A percentile compares a stretch with the other conserved stretches of the same genome.
Conservation (phyloP, 2,888 invertebrate genomes). For the Ophion slaviceki region DNA sequence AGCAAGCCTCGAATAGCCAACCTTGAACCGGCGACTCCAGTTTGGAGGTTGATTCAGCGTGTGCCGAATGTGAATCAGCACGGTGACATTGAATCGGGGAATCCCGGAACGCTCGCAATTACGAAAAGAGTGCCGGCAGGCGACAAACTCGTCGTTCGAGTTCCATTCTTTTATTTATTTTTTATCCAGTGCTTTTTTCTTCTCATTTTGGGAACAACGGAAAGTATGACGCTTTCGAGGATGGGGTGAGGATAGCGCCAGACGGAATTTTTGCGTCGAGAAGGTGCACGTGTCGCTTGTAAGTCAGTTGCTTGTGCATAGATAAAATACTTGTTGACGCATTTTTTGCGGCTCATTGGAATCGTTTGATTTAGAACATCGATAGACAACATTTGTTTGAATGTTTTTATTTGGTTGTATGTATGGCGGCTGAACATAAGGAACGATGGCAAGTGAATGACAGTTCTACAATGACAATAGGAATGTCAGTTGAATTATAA, state of each 20-base stretch:
- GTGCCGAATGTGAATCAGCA: slow-evolving; percentile 47
- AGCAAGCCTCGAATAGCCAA: slow-evolving; percentile 23
- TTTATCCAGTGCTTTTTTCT: background rate
- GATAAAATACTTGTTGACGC: background rate
- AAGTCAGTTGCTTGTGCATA: background rate
- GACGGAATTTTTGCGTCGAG: slow-evolving; percentile 9
- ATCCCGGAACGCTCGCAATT: slow-evolving; percentile 50
- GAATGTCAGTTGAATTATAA: too few species aligned
- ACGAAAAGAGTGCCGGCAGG: slow-evolving; percentile 39
- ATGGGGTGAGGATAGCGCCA: background rate
- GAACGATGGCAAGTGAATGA: too few species aligned
- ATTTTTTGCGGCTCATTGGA: background rate
- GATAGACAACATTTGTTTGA: background rate
- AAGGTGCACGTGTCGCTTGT: background rate
- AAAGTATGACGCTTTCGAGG: background rate
- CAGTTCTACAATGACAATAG: too few species aligned
- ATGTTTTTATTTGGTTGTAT: too few species aligned
- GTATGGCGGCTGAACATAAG: too few species aligned
- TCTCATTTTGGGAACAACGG: slow-evolving; percentile 2
- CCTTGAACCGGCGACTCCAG: slow-evolving; percentile 46
- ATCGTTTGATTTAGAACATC: background rate
- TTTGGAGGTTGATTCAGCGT: slow-evolving; percentile 43
- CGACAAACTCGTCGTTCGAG: slow-evolving; percentile 24
- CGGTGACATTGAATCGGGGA: slow-evolving; percentile 55
- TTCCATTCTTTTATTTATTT: slow-evolving; percentile 31